Base-by-base conservation (phyloP, 2,113 vertebrate genomes). In the Pelobates fuscus region DNA sequence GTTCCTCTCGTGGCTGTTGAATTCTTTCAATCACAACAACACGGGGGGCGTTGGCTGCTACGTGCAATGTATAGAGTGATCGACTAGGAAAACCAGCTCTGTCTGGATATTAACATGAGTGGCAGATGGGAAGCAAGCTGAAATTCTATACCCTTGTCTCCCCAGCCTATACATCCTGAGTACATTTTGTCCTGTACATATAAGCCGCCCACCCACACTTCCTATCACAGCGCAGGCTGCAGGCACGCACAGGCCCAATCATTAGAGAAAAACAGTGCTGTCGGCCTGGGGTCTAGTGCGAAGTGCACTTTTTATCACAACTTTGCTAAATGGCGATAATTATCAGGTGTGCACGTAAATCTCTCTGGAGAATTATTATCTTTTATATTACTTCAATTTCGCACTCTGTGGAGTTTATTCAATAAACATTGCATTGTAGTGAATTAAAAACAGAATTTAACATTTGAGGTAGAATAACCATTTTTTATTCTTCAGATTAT, bases 141-240 rank as follows among this genome's bases (percentile, higher is more conserved):
- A 23, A 8, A 54, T 10, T 17, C 43, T 72, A 63, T 71, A 72
- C 44, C 15, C 58, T 29, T 24, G 8, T 5, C 10, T 5, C 41
- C 59, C 21, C 26, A 3, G 25, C 44, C 41, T 65, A 73, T 73
- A 65, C 46, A 57, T 64, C 61, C 60, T 54, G 15, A 54, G 70
- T 29, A 73, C 70, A 41, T 18, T 18, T 8, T 73, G 70, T 73
- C 62, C 70, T 41, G 12, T 32, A 15, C 60, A 17, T 25, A 24
- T 11, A 17, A 14, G 18, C 20, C 60, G 8, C 60, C 44, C 46
- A 14, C 58, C 17, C 29, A 32, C 41, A 65, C 60, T 54, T 72
- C 44, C 59, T 25, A 23, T 37, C 44, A 54, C 17, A 18, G 15
- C 41, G 32, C 59, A 18, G 24, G 57, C 18, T 37, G 30, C 30